Evolutionary conservation across 2,888 invertebrate genomes (phyloP).

Genomic region (Podabrus alpinus): DNA sequence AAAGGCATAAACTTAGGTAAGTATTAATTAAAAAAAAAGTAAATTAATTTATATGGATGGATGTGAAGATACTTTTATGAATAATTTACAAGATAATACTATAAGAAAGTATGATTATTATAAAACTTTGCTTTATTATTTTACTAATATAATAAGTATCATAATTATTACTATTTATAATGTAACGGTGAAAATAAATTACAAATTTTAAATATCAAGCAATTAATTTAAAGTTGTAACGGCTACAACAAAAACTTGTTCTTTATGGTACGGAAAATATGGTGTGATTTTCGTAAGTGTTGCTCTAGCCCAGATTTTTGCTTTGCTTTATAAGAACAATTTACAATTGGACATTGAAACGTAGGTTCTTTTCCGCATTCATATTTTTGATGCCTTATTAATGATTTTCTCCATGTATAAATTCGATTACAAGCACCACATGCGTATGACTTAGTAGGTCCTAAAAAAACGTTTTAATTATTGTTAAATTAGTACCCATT

Average conservation of each 20-base stretch:
- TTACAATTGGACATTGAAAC: neutral
- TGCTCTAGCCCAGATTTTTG: neutral
- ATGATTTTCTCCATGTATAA: slow-evolving; percentile 71
- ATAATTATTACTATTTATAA: neutral
- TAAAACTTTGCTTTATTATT: neutral
- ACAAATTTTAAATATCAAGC: neutral
- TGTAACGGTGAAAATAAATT: neutral
- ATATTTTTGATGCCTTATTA: slow-evolving; percentile 70
- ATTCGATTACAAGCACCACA: slow-evolving; percentile 62
- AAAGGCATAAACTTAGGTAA: neutral
- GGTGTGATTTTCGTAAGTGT: slow-evolving; percentile 5
- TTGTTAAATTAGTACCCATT: neutral
- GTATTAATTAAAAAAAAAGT: neutral
- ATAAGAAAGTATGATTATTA: neutral
- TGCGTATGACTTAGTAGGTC: neutral
- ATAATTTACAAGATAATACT: neutral
- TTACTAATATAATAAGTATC: neutral
- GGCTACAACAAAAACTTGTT: neutral
- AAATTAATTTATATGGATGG: neutral
- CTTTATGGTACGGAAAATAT: neutral
- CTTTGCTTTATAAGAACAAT: neutral
- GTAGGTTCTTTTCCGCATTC: slow-evolving; percentile 60
- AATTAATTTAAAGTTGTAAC: neutral
- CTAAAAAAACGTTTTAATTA: neutral
- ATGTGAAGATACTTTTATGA: neutral